phyloP scores from a whole-genome alignment of 2,797 vertebrate genomes.

The Serranus cabrilla region DNA sequence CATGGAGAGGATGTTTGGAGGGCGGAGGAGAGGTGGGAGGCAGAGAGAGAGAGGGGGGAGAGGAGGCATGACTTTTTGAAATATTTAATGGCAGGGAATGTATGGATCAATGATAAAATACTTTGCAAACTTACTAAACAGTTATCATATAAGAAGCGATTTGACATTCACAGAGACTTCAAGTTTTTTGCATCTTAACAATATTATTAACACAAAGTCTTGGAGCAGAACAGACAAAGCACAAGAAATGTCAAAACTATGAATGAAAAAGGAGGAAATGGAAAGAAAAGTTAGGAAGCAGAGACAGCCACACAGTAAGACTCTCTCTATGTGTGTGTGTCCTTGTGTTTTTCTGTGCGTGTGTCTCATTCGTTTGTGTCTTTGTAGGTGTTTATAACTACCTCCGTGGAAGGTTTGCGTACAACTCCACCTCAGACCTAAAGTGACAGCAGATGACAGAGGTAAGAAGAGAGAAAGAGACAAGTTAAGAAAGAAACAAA shows the following conservation, averaged over 20 bases:
- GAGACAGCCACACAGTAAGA: slow-evolving; percentile 45
- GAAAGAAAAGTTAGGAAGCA: slow-evolving; percentile 51
- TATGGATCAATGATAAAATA: slow-evolving; percentile 10
- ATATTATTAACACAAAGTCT: slow-evolving; percentile 26
- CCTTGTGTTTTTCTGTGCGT: slow-evolving; percentile 29
- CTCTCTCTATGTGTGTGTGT: slow-evolving; percentile 35
- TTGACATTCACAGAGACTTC: background rate
- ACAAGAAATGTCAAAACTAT: slow-evolving; percentile 43
- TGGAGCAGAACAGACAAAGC: slow-evolving; percentile 47
- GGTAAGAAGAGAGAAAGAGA: slow-evolving; percentile 68
- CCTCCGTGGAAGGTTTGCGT: slow-evolving; percentile 90
- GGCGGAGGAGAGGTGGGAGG: slow-evolving; percentile 11
- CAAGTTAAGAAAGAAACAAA: slow-evolving; percentile 64
- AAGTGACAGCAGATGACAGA: slow-evolving; percentile 78
- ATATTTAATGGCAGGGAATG: slow-evolving; percentile 7
- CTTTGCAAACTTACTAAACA: background rate
- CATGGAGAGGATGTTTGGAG: slow-evolving; percentile 24
- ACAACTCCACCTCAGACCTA: slow-evolving; percentile 91
- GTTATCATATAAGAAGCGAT: slow-evolving; percentile 5
- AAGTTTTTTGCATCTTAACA: slow-evolving; percentile 19
- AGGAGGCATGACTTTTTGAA: slow-evolving; percentile 9
- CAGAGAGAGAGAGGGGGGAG: slow-evolving; percentile 12
- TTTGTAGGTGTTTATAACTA: slow-evolving; percentile 80
- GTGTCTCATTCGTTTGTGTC: slow-evolving; percentile 55
- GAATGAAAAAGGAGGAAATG: slow-evolving; percentile 52